Base-by-base conservation (phyloP, 2,797 vertebrate species). In the Periparus ater region DNA sequence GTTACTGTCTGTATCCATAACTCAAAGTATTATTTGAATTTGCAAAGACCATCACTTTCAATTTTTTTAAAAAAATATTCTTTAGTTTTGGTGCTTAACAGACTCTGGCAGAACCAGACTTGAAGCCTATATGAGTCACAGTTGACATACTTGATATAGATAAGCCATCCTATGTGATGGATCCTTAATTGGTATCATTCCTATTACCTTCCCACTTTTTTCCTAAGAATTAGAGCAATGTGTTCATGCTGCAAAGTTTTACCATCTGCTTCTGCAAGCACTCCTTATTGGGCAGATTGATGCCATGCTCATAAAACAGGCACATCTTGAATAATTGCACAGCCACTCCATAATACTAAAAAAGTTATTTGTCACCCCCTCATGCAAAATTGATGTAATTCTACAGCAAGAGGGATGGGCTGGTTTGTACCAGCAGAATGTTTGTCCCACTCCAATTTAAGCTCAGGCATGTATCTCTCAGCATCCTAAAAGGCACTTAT, bases 401-500 rank as follows among this genome's bases (percentile, higher is more conserved):
- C 85, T 42, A n/a, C 23, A 63, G 36, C 58, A 92, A n/a, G 62
- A 47, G 9, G 42, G 10, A 54, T 88, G 44, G 26, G 6, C 40
- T 92, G 79, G n/a, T 90, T 89, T 84, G 57, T 81, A 73, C 44
- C 63, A 86, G 66, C 60, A 81, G 55, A 73, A 60, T 73, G 50
- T 76, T 91, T 88, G 79, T 57, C 32, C 85, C 22, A 30, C 10
- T 88, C 34, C 58, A 65, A 81, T 87, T 93, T 81, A 85, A 91
- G 53, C 40, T 84, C 60, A 44, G 34, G 60, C 55, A 36, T 51
- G n/a, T 53, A 55, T 85, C 63, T 85, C 51, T 72, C 73, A 73
- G 62, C 44, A 40, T 81, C 67, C 62, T 88, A 84, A 93, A 86
- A 91, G 79, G 38, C 87, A 92, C 63, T 92, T 91, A 68, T 32